Percentiles rank a stretch among this genome's conserved stretches.
phyloP scores from a whole-genome alignment of 2,113 vertebrate genomes.

The Pseudorhombus dupliciocellatus region DNA sequence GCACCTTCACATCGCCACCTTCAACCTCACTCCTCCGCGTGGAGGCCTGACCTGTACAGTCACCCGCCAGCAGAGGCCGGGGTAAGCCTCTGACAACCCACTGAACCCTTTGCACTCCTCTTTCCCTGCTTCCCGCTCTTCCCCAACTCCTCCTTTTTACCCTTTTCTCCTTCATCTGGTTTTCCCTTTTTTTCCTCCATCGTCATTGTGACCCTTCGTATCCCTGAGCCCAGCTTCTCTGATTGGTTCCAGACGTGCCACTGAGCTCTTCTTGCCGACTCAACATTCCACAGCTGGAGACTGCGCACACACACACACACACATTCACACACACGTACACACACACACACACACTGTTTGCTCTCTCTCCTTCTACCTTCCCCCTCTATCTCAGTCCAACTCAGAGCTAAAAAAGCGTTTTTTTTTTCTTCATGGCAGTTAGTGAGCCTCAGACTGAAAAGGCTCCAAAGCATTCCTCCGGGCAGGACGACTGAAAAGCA shows the following conservation, averaged over 20 bases:
- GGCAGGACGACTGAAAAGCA: constrained; percentile 52
- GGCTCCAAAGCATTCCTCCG: constrained; percentile 66
- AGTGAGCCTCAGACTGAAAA: constrained; percentile 62
- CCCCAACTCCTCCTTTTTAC: constrained; percentile 20
- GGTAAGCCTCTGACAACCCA: constrained; percentile 33
- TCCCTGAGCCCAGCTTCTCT: constrained; percentile 66
- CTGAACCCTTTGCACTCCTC: constrained; percentile 18
- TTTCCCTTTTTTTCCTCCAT: constrained; percentile 12
- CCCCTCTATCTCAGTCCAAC: constrained; percentile 58
- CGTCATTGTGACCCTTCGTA: constrained; percentile 56
- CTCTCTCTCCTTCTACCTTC: constrained; percentile 53
- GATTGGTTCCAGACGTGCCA: constrained; percentile 82
- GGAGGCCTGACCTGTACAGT: constrained; percentile 38
- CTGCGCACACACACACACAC: constrained; percentile 50
- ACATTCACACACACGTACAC: constrained; percentile 31
- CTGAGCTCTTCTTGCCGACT: constrained; percentile 82
- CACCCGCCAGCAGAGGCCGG: constrained; percentile 73
- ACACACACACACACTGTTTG: constrained; percentile 17
- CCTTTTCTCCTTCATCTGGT: constrained; percentile 29
- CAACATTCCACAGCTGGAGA: constrained; percentile 82
- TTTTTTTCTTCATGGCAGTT: constrained; percentile 42
- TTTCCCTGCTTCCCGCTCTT: constrained; percentile 28
- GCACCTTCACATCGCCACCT: constrained; percentile 13
- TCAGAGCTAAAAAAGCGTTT: constrained; percentile 42
- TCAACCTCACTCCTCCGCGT: not conserved